These are phyloP conservation scores for Euwallacea similis DNA, from an alignment of 1,140 invertebrate species.

Conservation along the genomic window DNA sequence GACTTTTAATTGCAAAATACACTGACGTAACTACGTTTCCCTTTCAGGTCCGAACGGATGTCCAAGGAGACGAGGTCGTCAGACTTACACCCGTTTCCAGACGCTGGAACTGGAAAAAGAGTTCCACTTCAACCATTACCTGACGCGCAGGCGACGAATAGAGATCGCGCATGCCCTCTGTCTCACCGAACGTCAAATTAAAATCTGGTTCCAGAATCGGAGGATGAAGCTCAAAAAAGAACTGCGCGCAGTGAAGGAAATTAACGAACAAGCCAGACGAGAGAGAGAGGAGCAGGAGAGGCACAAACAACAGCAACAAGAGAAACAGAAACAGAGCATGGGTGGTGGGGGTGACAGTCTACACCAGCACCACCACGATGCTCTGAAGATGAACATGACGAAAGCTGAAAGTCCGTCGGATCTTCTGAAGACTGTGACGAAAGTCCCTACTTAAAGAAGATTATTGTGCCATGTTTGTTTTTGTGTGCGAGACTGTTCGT, in stretches of 20 bases:
- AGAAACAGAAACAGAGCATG: conserved; percentile 69
- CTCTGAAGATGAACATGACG: conserved; percentile 57
- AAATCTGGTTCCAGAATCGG: conserved; percentile 97
- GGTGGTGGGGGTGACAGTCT: conserved; percentile 52
- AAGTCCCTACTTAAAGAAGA: conserved; percentile 56
- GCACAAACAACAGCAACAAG: conserved; percentile 86
- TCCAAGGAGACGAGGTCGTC: conserved; percentile 87
- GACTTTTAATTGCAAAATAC: too few relatives aligned
- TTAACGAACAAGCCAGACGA: conserved; percentile 88
- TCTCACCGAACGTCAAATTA: conserved; percentile 94
- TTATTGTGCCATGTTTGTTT: conserved; percentile 22
- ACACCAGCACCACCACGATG: conserved; percentile 65
- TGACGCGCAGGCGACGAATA: conserved; percentile 92
- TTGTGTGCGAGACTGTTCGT: conserved; percentile 16
- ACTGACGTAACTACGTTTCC: too few relatives aligned
- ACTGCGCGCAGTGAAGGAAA: conserved; percentile 88
- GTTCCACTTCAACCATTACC: conserved; percentile 98
- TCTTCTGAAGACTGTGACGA: conserved; percentile 53
- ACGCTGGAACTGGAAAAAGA: conserved; percentile 96
- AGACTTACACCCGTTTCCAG: conserved; percentile 96
- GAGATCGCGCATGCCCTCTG: conserved; percentile 96
- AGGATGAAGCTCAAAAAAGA: conserved; percentile 99
- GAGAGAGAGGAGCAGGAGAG: conserved; percentile 89
- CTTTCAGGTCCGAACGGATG: conserved; percentile 93
- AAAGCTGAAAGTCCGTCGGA: conserved; percentile 49